Base-by-base conservation (phyloP, 2,113 vertebrate species). In the Oryzias melastigma region DNA sequence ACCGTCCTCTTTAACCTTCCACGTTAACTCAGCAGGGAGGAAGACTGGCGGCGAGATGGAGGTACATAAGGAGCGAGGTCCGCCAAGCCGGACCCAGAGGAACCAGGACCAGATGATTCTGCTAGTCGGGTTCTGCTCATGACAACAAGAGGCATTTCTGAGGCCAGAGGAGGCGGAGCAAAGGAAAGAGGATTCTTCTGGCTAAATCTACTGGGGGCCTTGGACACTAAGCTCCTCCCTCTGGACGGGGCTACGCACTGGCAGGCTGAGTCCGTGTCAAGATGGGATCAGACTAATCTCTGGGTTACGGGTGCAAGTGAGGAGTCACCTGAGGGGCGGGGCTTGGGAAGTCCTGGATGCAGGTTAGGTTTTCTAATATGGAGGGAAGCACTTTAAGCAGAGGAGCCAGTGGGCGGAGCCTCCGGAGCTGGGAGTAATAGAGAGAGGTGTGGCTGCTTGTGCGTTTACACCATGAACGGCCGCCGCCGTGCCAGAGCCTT, bases 311-410 rank as follows among this genome's bases (percentile, higher is more conserved):
- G 13, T 40, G 22, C 44, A 43, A 71, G 64, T 25, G 1, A 63
- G 72, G 75, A 59, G 74, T 79, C 44, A 0, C 4, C 18, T 64
- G 59, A 58, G 42, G 77, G 73, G 62, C 7, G 64, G 80, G 71
- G 58, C 56, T 62, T 71, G 65, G 52, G 68, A 20, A 47, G 68
- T 71, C 73, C 72, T 73, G 72, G 45, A 73, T 68, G 57, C 17
- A 62, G 80, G 70, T 48, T 41, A 3, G 27, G 55, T 75, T 74
- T 75, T 68, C 71, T 71, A 82, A 77, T 72, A 88, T 90, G 87
- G 90, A 91, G 85, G 90, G 91, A 92, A 92, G 91, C 90, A 92
- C 91, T 88, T 87, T 90, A 71, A 83, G 79, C 88, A 86, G 85
- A 90, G 85, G 77, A 77, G 27, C 83, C 84, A 77, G 85, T 85